Conservation (phyloP, 2,888 invertebrate genomes). For the Tetranychus piercei region DNA sequence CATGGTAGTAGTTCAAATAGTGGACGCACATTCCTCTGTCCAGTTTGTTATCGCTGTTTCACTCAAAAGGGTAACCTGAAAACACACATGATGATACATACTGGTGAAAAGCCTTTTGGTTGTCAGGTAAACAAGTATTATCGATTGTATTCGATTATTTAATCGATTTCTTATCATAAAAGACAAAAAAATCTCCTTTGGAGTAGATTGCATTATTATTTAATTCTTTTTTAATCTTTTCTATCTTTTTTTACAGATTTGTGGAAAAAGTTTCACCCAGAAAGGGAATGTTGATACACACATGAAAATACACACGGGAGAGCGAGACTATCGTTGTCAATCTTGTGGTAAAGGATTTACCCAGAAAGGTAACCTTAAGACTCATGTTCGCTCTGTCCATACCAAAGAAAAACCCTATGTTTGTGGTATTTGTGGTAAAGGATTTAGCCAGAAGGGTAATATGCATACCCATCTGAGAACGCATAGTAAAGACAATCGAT, state of each 20-base stretch:
- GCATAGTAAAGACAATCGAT: conserved; percentile 28
- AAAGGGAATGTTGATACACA: conserved; percentile 29
- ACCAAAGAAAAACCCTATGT: conserved; percentile 28
- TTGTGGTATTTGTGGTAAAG: conserved; percentile 28
- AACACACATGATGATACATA: conserved; percentile 29
- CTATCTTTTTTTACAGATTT: conserved; percentile 15
- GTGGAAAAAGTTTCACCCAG: conserved; percentile 29
- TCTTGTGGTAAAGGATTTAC: conserved; percentile 28
- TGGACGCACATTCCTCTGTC: conserved; percentile 25
- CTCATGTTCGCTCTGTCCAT: conserved; percentile 28
- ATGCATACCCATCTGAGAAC: conserved; percentile 28
- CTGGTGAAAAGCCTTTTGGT: conserved; percentile 28
- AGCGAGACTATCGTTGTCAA: conserved; percentile 27
- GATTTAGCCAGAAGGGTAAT: conserved; percentile 28
- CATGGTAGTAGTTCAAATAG: conserved; percentile 57
- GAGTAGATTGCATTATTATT: too few relatives aligned
- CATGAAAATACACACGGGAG: conserved; percentile 29
- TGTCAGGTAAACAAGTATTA: conserved; percentile 24
- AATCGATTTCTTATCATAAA: neutral
- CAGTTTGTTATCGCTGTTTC: conserved; percentile 27
- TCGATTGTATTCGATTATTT: too few relatives aligned
- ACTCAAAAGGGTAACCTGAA: conserved; percentile 29
- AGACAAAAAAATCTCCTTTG: too few relatives aligned
- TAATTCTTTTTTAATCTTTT: neutral
- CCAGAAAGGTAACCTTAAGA: conserved; percentile 28